Evolutionary conservation across 2,888 invertebrate genomes (phyloP).

Genomic region (Dermolepida albohirtum): DNA sequence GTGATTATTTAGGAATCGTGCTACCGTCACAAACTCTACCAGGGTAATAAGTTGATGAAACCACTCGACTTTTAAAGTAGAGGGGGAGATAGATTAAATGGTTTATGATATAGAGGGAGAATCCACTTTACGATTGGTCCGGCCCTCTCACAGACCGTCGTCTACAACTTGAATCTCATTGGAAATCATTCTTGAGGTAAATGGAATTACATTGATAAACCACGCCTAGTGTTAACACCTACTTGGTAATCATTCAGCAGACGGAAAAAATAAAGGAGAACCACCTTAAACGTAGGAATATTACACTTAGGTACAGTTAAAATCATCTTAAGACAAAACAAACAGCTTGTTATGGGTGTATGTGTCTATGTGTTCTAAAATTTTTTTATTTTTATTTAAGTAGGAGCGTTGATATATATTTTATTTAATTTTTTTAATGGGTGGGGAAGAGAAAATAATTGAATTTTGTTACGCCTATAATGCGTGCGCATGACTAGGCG

Average conservation of each 20-base stretch:
- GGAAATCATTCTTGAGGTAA: slow-evolving; percentile 55
- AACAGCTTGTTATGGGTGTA: slow-evolving; percentile 58
- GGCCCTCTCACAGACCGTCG: slow-evolving; percentile 45
- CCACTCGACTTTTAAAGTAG: slow-evolving; percentile 54
- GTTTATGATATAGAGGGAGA: slow-evolving; percentile 51
- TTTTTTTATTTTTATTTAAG: slow-evolving; percentile 49
- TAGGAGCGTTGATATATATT: slow-evolving; percentile 57
- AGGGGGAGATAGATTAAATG: slow-evolving; percentile 55
- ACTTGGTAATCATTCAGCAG: slow-evolving; percentile 45
- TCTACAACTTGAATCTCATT: slow-evolving; percentile 52
- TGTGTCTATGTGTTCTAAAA: slow-evolving; percentile 43
- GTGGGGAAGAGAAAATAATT: slow-evolving; percentile 32
- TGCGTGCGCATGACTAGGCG: slow-evolving; percentile 59
- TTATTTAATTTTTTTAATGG: slow-evolving; percentile 48
- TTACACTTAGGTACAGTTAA: slow-evolving; percentile 59
- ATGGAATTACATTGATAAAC: slow-evolving; percentile 57
- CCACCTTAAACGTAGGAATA: slow-evolving; percentile 56
- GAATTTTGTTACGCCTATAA: slow-evolving; percentile 52
- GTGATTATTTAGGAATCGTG: slow-evolving; percentile 52
- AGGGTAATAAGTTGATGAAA: slow-evolving; percentile 61
- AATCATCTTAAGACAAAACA: slow-evolving; percentile 56
- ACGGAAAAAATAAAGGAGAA: slow-evolving; percentile 48
- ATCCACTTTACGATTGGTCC: slow-evolving; percentile 52
- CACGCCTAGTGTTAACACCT: slow-evolving; percentile 59
- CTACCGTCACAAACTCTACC: slow-evolving; percentile 62